Evolutionary conservation across 2,888 invertebrate genomes (phyloP).

Genomic region (Saturnia pavonia): DNA sequence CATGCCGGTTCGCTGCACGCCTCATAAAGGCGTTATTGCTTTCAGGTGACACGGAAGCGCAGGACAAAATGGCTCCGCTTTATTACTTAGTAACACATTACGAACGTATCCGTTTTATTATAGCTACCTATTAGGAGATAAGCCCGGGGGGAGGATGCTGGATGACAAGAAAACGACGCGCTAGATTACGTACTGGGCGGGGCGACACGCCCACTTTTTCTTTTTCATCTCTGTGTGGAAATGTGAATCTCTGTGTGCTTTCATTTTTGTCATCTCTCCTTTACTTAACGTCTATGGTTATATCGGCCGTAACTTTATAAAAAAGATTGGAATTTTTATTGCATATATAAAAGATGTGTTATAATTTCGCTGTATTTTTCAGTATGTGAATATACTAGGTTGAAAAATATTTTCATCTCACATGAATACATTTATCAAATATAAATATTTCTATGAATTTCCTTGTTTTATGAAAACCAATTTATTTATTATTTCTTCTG

Average conservation of each 20-base stretch:
- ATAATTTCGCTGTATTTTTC: background rate
- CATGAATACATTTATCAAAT: background rate
- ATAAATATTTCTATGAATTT: background rate
- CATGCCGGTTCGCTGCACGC: conserved; percentile 64
- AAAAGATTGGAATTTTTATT: conserved; percentile 10
- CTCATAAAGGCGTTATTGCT: conserved; percentile 75
- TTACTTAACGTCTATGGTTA: conserved; percentile 14
- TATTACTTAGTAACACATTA: conserved; percentile 81
- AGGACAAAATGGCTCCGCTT: conserved; percentile 79
- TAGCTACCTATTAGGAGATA: conserved; percentile 76
- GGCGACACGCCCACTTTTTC: conserved; percentile 78
- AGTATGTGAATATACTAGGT: background rate
- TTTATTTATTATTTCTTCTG: no score
- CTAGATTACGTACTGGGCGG: conserved; percentile 63
- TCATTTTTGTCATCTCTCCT: conserved; percentile 37
- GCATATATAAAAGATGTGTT: background rate
- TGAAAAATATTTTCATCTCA: background rate
- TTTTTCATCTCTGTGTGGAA: conserved; percentile 54
- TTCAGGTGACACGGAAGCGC: conserved; percentile 63
- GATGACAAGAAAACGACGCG: conserved; percentile 62
- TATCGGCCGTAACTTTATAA: background rate
- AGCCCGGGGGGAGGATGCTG: conserved; percentile 66
- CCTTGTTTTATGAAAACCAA: background rate
- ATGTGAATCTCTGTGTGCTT: conserved; percentile 36
- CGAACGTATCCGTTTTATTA: conserved; percentile 76